Conservation (phyloP, 2,888 invertebrate genomes). For the Habroteleia sp. region DNA sequence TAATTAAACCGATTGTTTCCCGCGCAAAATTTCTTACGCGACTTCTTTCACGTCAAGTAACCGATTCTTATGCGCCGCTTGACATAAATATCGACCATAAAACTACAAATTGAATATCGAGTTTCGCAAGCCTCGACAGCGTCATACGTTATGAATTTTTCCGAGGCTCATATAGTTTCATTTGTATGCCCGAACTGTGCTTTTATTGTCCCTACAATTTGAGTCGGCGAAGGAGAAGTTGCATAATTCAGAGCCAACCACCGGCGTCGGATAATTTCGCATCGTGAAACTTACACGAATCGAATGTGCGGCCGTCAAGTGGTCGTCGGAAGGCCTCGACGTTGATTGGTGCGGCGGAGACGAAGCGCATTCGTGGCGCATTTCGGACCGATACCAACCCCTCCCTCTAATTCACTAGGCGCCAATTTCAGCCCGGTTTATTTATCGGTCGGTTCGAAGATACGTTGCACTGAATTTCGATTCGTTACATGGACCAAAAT, state of each 20-base stretch:
- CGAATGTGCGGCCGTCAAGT: conserved; percentile 32
- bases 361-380: too few species aligned
- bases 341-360: conserved; percentile 31
- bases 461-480: too few species aligned
- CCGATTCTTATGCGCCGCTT: conserved; percentile 28
- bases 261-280: conserved; percentile 46
- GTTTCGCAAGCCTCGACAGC: conserved; percentile 43
- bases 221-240: conserved; percentile 39
- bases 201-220: conserved; percentile 62
- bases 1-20: too few species aligned
- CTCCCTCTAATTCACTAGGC: too few species aligned
- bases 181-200: conserved; percentile 55
- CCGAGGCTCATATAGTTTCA: conserved; percentile 42
- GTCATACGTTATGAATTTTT: conserved; percentile 56
- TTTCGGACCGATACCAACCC: too few species aligned
- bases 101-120: conserved; percentile 57
- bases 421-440: too few species aligned
- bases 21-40: conserved; percentile 7
- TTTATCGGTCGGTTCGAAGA: too few species aligned
- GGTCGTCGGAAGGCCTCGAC: conserved; percentile 25
- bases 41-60: conserved; percentile 10
- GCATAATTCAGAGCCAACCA: conserved; percentile 54
- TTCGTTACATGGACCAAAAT: too few species aligned
- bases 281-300: conserved; percentile 58
- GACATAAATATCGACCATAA: conserved; percentile 49